Evolutionary conservation across 2,888 invertebrate species (phyloP).

Genomic region (Cephus pulcher): DNA sequence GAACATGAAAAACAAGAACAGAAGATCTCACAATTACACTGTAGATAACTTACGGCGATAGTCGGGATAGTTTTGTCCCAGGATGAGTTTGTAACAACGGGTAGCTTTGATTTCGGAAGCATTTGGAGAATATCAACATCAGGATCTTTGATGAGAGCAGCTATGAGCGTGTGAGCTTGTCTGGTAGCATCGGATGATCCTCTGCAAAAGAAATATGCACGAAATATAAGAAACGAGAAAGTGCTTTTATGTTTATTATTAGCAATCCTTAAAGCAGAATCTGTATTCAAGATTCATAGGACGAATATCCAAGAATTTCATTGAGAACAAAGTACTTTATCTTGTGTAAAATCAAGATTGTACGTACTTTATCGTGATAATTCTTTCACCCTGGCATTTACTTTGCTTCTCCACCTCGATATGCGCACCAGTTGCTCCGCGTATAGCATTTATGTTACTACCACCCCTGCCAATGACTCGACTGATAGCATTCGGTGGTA

Average conservation of each 20-base stretch:
- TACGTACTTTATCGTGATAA: constrained; percentile 91
- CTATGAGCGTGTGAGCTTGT: constrained; percentile 91
- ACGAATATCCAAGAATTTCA: not conserved
- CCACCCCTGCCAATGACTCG: constrained; percentile 98
- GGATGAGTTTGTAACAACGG: constrained; percentile 69
- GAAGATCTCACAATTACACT: not conserved
- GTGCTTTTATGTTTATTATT: not conserved
- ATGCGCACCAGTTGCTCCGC: constrained; percentile 96
- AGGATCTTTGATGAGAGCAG: constrained; percentile 93
- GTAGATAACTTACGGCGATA: constrained; percentile 63
- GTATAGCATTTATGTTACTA: constrained; percentile 97
- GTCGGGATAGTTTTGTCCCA: constrained; percentile 71
- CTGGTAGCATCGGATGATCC: constrained; percentile 92
- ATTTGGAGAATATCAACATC: constrained; percentile 90
- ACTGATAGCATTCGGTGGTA: constrained; percentile 94
- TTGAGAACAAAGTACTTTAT: not conserved
- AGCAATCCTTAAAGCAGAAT: not conserved
- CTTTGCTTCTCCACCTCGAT: constrained; percentile 98
- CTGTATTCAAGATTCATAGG: not conserved
- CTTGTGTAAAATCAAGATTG: not conserved
- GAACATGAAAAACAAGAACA: constrained; percentile 4
- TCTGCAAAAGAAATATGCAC: constrained; percentile 65
- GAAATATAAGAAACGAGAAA: constrained; percentile 16
- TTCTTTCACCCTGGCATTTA: constrained; percentile 92
- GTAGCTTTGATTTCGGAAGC: constrained; percentile 76